These are phyloP conservation scores for Gerris lacustris DNA, from an alignment of 2,888 invertebrate species.

Conservation along the genomic window DNA sequence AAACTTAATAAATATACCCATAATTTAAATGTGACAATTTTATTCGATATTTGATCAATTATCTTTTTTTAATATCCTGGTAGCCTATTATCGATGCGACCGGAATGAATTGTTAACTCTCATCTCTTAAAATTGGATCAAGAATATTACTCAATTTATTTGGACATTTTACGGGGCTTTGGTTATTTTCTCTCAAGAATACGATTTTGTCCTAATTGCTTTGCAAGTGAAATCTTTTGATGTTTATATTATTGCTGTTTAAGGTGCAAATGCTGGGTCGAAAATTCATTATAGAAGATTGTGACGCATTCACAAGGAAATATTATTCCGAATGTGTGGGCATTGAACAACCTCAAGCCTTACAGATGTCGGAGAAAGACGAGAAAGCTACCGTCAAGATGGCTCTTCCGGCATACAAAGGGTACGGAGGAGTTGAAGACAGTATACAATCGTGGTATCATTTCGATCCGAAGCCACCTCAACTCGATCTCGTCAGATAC, in stretches of 20 bases:
- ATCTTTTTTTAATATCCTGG: too few relatives aligned
- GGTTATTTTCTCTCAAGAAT: too few relatives aligned
- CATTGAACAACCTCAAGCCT: conserved; percentile 38
- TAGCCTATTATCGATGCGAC: too few relatives aligned
- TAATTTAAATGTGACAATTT: too few relatives aligned
- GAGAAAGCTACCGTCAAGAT: conserved; percentile 27
- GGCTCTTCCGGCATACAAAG: conserved; percentile 52
- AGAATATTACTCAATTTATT: too few relatives aligned
- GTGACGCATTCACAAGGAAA: conserved; percentile 64
- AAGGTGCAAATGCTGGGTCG: background rate
- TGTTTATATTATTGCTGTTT: background rate
- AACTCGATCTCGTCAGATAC: conserved; percentile 61
- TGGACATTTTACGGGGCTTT: too few relatives aligned
- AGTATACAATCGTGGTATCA: conserved; percentile 59
- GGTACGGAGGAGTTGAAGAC: conserved; percentile 65
- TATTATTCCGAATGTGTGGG: conserved; percentile 48
- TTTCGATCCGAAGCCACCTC: conserved; percentile 57
- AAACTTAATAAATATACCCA: too few relatives aligned
- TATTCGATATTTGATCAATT: too few relatives aligned
- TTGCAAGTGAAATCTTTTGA: too few relatives aligned
- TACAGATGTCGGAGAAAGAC: conserved; percentile 33
- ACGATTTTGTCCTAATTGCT: too few relatives aligned
- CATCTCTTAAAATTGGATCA: too few relatives aligned
- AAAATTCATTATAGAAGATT: conserved; percentile 56
- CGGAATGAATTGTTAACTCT: too few relatives aligned